These are phyloP conservation scores for Phrynocephalus forsythii DNA, from an alignment of 2,797 vertebrate species.

Conservation along the genomic window DNA sequence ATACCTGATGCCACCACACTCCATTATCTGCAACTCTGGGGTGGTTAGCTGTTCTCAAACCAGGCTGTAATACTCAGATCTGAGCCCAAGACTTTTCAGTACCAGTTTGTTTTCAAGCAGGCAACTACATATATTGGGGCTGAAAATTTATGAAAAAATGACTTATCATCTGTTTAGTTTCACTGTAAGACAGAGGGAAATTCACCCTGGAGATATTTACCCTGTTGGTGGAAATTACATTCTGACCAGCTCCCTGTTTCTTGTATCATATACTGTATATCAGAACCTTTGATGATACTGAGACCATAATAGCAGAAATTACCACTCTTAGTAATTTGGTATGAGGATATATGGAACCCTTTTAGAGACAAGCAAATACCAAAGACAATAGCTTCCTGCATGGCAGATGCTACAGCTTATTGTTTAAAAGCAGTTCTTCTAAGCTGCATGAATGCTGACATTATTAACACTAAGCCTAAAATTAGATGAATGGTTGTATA, in stretches of 20 bases:
- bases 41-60: too few relatives aligned
- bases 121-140: too few relatives aligned
- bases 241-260: not conserved
- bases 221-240: not conserved
- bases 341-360: not conserved
- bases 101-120: not conserved
- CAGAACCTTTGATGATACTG: slow-evolving; percentile 14
- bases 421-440: not conserved
- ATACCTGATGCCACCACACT: not conserved
- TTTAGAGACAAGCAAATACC: slow-evolving; percentile 16
- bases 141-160: not conserved
- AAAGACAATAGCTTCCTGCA: slow-evolving; percentile 16
- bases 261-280: not conserved
- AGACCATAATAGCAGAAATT: slow-evolving; percentile 26
- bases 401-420: not conserved
- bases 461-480: slow-evolving; percentile 5
- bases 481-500: not conserved
- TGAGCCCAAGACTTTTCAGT: too few relatives aligned
- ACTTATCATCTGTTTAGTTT: not conserved
- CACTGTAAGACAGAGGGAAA: not conserved
- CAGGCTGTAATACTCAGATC: not conserved
- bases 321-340: slow-evolving; percentile 24
- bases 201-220: not conserved
- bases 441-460: not conserved
- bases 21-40: not conserved